Evolutionary conservation across 2,113 vertebrate genomes (phyloP), one percentile per base, ranked within the genome.

Genomic region (Gallinago paraguaiae): DNA sequence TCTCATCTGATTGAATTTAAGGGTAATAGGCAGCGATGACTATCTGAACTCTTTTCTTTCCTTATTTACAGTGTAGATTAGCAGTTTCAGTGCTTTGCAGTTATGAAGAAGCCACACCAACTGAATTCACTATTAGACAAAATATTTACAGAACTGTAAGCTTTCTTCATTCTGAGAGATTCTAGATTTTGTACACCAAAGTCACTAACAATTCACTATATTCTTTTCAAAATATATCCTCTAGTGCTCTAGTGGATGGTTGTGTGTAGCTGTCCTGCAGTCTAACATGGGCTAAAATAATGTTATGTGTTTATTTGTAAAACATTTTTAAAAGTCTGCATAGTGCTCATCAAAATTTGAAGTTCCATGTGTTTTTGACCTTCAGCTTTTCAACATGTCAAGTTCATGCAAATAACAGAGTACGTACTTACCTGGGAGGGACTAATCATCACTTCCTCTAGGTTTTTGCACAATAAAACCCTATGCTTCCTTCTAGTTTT

Each of bases 21-120:
- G 39, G 28, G 33, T 76, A 41, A 2, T 12, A 83, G 68, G 22
- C 27, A 81, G 59, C 24, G 71, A 60, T 86, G 54, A 69, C 65
- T 78, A 9, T 57, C n/a, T 76, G 60, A 82, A 67, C 63, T 51
- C 17, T 82, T 57, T 80, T 79, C 15, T 82, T 77, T 69, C 83
- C 37, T 59, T 84, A 63, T 56, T 91, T 82, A 48, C 53, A 61
- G 48, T 50, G n/a, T 53, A 92, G 72, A 50, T 64, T 57, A 89
- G 74, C 35, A 92, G 57, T 85, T 93, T 68, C 60, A 64, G 59
- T 82, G 81, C 48, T 95, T 91, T 92, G 67, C 75, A 85, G 33
- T 85, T 87, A 57, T 2, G 65, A 85, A 70, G 70, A 75, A 86
- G 83, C 57, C 35, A 31, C 45, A 65, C n/a, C 64, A 72, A 76